These are phyloP conservation scores for Channallabes apus DNA, from an alignment of 2,797 vertebrate genomes.

Conservation along the genomic window DNA sequence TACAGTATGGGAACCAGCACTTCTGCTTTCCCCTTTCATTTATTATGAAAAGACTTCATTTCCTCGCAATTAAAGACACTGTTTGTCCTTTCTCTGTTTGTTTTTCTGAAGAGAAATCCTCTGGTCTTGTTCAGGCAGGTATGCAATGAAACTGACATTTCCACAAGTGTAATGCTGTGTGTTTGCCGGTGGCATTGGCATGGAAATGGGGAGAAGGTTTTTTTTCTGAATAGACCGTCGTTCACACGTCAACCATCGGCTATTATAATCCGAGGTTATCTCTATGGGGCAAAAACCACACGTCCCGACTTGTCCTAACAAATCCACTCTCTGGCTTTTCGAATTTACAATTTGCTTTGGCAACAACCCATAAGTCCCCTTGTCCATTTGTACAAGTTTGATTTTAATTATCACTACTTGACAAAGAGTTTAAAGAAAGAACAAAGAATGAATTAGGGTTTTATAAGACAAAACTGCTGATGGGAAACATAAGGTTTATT, in stretches of 20 bases:
- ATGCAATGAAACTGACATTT: slow-evolving; percentile 3
- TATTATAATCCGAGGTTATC: slow-evolving; percentile 54
- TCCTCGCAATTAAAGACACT: not conserved
- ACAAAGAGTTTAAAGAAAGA: not conserved
- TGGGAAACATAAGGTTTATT: not conserved
- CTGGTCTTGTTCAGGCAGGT: slow-evolving; percentile 43
- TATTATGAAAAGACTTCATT: not conserved
- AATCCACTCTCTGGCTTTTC: not conserved
- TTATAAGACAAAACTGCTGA: not conserved
- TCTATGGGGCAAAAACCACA: slow-evolving; percentile 45
- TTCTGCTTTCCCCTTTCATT: not conserved
- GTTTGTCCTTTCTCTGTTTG: not conserved
- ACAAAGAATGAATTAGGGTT: not conserved
- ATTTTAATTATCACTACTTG: not conserved
- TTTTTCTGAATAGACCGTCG: slow-evolving; percentile 38
- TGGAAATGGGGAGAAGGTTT: slow-evolving; percentile 44
- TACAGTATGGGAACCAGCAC: not conserved
- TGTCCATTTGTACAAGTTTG: not conserved
- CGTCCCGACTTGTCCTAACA: slow-evolving; percentile 55
- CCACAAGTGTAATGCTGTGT: slow-evolving; percentile 21
- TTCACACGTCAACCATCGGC: slow-evolving; percentile 45
- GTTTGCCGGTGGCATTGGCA: slow-evolving; percentile 41
- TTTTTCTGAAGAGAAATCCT: slow-evolving; percentile 1
- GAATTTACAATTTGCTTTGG: slow-evolving; percentile 2
- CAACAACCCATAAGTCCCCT: not conserved